Base-by-base conservation (phyloP, 2,113 vertebrate genomes). In the Mormyrus lacerda region DNA sequence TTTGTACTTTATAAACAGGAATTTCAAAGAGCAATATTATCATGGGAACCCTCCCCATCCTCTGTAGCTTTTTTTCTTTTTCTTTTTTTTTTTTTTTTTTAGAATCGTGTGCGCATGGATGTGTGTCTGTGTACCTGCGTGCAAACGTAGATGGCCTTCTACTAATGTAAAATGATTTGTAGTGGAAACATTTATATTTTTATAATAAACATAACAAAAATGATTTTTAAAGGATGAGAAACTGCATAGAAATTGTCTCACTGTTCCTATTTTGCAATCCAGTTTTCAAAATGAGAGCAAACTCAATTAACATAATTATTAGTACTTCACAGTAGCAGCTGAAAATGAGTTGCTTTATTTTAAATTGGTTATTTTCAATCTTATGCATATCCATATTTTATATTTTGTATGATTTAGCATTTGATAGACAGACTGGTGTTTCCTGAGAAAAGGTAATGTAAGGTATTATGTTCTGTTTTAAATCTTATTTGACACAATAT, bases 161-260 rank as follows among this genome's bases (percentile, higher is more conserved):
- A 98, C 97, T 99, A 98, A 99, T 99, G 97, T 99, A 98, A 98
- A 98, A 97, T 98, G 96, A 98, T 99, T 99, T 99, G 98, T 99
- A 99, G 98, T 99, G 97, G 97, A 98, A 98, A 98, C 98, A 97
- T 98, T 98, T 99, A 99, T 99, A 99, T 99, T 99, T 99, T 99
- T 99, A 98, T 99, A 99, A 99, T 99, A 99, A 99, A 99, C 97
- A 97, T 97, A 97, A 96, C 96, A 96, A 98, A 99, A 99, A 97
- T 99, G 98, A 99, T 99, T 99, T 98, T 97, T 97, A 97, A 97
- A 98, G 96, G 97, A 97, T 95, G 94, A 96, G 95, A 53, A 39
- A 87, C 27, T 92, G 91, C 91, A 92, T 92, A 93, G 88, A 93
- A 91, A 93, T 83, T 94, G 93, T 92, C 91, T 93, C 92, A 93